Evolutionary conservation across 2,888 invertebrate species (phyloP), one percentile per base, ranked within the genome.

Genomic region (Orthosia gracilis): DNA sequence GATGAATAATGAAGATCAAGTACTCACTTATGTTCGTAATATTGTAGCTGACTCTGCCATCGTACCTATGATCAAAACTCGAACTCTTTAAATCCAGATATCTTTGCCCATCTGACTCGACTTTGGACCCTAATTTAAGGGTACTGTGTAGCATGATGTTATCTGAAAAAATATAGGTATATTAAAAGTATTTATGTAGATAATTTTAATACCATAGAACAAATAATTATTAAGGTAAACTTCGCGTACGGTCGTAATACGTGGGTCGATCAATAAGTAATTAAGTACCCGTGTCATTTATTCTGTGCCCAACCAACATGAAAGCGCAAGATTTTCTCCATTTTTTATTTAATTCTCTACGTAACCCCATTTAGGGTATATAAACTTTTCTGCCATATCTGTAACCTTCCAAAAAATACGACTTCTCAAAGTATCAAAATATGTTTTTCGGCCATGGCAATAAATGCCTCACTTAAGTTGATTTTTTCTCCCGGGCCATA

Each of bases 1-100:
- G 40, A 40, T 9, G 40, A 40, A 49, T 5, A 49, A 17, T 64
- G 23, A 21, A 54, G 4, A 9, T 40, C 1, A 59, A 12, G 58
- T 55, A 81, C 94, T 92, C 89, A 94, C 94, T 94, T 1, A 94
- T 88, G 73, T 94, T 93, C 9, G 93, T 92, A 82, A 94, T 87
- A 15, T 81, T 83, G 76, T 93, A 95, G 21, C 74, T 84, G 4
- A 94, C 93, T 71, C 87, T 89, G 3, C 94, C 94, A 17, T 93
- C 92, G 73, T 89, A 95, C 26, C 85, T 88, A 61, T 93, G 92
- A 2, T 85, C 86, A 31, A 89, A 76, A 12, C 83, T 87, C 13
- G 88, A 85, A 40, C 85, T 85, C 54, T 85, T 87, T 15, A 94
- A 87, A 12, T 88, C 81, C 47, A 93, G 84, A 77, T 93, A 88